A percentile compares a stretch with the other conserved stretches of the same genome.
These are phyloP conservation scores for Threskiornis aethiopicus DNA, from an alignment of 2,797 vertebrate genomes.

Conservation along the genomic window DNA sequence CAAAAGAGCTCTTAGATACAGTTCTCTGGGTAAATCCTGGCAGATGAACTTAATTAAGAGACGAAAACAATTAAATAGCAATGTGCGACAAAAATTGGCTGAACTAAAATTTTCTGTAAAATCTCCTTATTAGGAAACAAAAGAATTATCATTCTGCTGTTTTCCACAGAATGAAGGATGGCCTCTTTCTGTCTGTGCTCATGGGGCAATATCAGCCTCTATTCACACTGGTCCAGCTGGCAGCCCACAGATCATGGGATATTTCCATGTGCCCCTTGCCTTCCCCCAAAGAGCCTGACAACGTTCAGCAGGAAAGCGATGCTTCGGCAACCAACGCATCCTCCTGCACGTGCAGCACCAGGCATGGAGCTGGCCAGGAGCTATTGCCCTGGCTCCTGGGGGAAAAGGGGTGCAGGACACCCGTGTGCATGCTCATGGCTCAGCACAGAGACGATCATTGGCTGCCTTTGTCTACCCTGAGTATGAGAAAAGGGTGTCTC, in stretches of 20 bases:
- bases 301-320: neutral
- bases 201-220: neutral
- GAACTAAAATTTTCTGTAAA: constrained; percentile 7
- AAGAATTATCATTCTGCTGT: neutral
- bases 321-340: accelerated
- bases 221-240: constrained; percentile 16
- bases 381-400: accelerated
- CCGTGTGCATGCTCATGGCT: accelerated
- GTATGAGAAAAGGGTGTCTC: neutral
- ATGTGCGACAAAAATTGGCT: constrained; percentile 35
- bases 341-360: accelerated
- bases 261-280: neutral
- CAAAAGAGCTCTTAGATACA: constrained; percentile 3
- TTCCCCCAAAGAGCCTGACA: neutral
- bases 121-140: constrained; percentile 55
- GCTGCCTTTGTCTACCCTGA: neutral
- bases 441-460: neutral
- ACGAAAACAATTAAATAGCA: constrained; percentile 45
- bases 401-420: neutral
- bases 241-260: neutral
- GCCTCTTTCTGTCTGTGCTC: neutral
- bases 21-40: constrained; percentile 15
- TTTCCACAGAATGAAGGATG: constrained; percentile 1
- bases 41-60: constrained; percentile 52
- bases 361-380: neutral